Evolutionary conservation across 2,888 invertebrate genomes (phyloP), one percentile per base, ranked within the genome.

Genomic region (Drosophila anceps): DNA sequence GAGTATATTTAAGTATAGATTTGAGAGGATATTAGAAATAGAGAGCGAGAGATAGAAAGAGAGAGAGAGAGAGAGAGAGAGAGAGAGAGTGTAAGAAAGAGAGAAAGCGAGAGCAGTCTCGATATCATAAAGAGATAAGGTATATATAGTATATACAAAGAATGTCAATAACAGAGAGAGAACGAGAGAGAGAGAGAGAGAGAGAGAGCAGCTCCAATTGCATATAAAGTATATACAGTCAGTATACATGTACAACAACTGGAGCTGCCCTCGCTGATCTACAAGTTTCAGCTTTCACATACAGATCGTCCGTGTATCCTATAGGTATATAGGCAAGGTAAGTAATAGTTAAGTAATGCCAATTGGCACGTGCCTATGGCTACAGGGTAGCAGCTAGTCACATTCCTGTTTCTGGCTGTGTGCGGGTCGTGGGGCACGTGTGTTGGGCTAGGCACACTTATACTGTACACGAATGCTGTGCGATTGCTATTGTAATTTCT

Each of bases 401-500:
- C 15, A 24, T 4, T 3, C 13, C 15, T 1, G n/a, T 1, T 3
- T n/a, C 29, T 10, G 48, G 48, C 7, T 44, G 4, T 13, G 24
- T 27, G n/a, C n/a, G n/a, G 43, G 9, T 18, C 41, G 29, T 37
- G 29, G 15, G 24, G 66, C 69, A 69, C 69, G 67, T 69, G 67
- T 69, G 69, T 43, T 60, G 60, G 53, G 66, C 35, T 39, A 29
- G 46, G 33, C 58, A 46, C 46, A 46, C 46, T 59, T 44, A 24
- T 33, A 24, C 29, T 54, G 44, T 24, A 9, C 37, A n/a, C 10
- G 50, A 50, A 7, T 39, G 8, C 43, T 24, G 35, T 13, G 27
- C 29, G 67, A 61, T 48, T 60, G 55, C 61, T 64, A 57, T 61
- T 68, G 27, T 59, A 37, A 55, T 75, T 66, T 65, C 65, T 74